Base-by-base conservation (phyloP, 2,888 invertebrate genomes). In the Parelbella ahira region DNA sequence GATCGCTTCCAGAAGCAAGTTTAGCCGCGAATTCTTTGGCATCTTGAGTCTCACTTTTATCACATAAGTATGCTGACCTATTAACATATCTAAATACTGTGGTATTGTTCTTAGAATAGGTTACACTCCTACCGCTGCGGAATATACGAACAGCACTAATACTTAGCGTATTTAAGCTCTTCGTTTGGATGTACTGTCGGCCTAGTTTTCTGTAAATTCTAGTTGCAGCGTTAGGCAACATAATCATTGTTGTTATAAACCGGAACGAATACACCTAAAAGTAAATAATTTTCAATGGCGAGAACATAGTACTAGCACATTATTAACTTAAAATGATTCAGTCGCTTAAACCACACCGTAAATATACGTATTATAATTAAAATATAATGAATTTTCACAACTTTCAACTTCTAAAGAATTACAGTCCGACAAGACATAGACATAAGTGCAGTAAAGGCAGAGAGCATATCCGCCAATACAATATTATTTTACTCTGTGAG, bases 151-250 rank as follows among this genome's bases (percentile, higher is more conserved):
- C 54, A 30, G 57, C 44, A 34, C 61, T 58, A 33, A 63, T 53
- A 49, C 66, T 68, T 46, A 78, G 38, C 11, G 68, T 62, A 49
- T 74, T 71, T 38, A 80, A 58, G 48, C 68, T 63, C 57, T 74
- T 81, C 24, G 74, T 56, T 50, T 76, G 73, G 21, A 58, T 48
- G 27, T 74, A 68, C 41, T 68, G 64, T 53, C 68, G 72, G 46
- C 73, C 65, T 36, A 82, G 37, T 58, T 77, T 82, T 54, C 72
- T 71, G 58, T 71, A 84, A 44, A 83, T 64, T 56, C 62, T 75
- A 36, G 72, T 63, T 49, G 69, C 71, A 53, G 73, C 56, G 38
- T 76, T 73, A 54, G 78, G 75, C 55, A 84, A 68, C 75, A 80
- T 76, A 53, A 60, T 68, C 58, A 60, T 59, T 53, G 54, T 58